These are phyloP conservation scores for Psilanteris sp. DNA, from an alignment of 1,140 invertebrate species.

Conservation along the genomic window DNA sequence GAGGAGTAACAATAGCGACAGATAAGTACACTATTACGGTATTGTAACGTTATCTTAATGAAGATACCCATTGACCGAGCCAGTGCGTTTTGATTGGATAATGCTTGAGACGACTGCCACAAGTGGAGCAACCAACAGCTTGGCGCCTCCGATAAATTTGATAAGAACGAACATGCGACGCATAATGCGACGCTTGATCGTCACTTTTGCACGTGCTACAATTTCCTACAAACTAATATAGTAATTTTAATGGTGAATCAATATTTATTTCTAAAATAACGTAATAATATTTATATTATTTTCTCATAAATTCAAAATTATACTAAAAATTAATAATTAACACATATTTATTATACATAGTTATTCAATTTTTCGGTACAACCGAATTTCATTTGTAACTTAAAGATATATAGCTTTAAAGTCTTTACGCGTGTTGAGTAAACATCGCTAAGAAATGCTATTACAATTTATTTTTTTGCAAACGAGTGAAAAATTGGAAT, in stretches of 20 bases:
- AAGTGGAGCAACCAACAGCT: constrained; percentile 49
- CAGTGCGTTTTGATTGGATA: constrained; percentile 62
- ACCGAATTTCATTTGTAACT: too few species aligned
- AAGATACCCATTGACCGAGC: constrained; percentile 69
- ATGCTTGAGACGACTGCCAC: constrained; percentile 47
- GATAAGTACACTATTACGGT: constrained; percentile 70
- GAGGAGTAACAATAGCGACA: constrained; percentile 53
- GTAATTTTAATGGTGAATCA: constrained; percentile 12
- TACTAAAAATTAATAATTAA: too few species aligned
- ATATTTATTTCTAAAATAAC: neutral
- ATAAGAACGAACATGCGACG: constrained; percentile 57
- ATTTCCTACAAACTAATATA: constrained; percentile 2
- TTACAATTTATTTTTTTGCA: neutral
- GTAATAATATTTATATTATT: too few species aligned
- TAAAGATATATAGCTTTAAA: too few species aligned
- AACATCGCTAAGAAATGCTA: too few species aligned
- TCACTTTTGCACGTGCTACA: constrained; percentile 25
- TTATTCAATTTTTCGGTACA: too few species aligned
- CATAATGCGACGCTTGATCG: constrained; percentile 37
- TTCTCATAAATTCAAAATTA: too few species aligned
- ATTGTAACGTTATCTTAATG: constrained; percentile 75
- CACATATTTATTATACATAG: too few species aligned
- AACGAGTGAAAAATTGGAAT: neutral
- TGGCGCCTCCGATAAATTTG: constrained; percentile 53
- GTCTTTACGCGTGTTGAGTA: too few species aligned